Conservation (phyloP, 2,113 vertebrate genomes). For the Brachyhypopomus gauderio region DNA sequence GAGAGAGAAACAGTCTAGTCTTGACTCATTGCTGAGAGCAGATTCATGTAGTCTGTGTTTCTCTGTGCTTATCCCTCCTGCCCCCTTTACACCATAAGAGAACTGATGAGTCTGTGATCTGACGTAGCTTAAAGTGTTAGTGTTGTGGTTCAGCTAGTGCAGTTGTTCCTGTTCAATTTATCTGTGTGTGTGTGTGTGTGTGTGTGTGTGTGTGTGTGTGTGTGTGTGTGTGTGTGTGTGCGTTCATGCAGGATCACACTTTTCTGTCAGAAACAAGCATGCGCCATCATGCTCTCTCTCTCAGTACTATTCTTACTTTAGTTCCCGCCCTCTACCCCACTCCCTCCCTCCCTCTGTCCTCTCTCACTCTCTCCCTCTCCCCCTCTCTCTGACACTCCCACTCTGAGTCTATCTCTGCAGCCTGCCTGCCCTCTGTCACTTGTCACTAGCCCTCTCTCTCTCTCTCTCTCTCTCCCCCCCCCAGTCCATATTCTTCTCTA, state of each 20-base stretch:
- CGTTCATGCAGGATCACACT: no score
- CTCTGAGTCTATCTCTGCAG: constrained; percentile 9
- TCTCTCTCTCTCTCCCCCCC: constrained; percentile 2
- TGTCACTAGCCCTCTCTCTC: constrained; percentile 19
- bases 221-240: background rate
- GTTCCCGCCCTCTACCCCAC: background rate
- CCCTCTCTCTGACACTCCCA: constrained; percentile 5
- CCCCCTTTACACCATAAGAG: no score
- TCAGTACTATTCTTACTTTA: constrained; percentile 12
- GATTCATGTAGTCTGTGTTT: background rate
- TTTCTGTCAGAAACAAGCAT: background rate
- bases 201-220: background rate
- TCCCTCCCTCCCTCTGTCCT: background rate
- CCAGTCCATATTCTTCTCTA: constrained; percentile 9
- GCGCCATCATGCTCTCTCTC: background rate
- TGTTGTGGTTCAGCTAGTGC: no score
- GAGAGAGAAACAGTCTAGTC: background rate
- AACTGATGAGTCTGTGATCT: no score
- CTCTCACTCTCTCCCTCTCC: background rate
- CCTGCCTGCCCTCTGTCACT: constrained; percentile 17
- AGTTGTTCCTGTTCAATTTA: no score
- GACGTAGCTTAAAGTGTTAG: no score
- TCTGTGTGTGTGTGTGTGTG: background rate
- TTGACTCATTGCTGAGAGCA: background rate
- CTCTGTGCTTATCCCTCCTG: no score